Evolutionary conservation across 2,797 vertebrate species (phyloP).

Genomic region (Propithecus perrieri): DNA sequence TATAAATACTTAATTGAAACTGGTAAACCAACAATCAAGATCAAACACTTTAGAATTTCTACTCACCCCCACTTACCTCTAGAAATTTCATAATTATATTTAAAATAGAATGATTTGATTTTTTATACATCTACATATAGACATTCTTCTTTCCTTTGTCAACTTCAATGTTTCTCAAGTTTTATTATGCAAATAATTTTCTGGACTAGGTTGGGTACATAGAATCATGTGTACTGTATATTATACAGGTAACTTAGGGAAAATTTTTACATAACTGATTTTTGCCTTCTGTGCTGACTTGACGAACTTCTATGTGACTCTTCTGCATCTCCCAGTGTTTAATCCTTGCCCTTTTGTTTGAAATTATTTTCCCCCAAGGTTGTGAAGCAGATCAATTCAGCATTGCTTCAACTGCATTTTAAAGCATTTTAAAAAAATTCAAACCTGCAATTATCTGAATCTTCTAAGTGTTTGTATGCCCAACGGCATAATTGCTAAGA

Average conservation of each 20-base stretch:
- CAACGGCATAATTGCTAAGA: slow-evolving; percentile 41
- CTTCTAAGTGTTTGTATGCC: slow-evolving; percentile 8
- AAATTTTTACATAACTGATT: slow-evolving; percentile 6
- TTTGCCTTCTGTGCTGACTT: neutral
- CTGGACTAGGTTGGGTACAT: neutral
- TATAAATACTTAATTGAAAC: neutral
- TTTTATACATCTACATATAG: neutral
- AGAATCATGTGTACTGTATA: neutral
- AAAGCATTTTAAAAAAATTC: neutral
- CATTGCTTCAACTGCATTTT: neutral
- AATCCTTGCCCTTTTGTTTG: neutral
- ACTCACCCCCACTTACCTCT: neutral
- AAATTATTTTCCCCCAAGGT: slow-evolving; percentile 33
- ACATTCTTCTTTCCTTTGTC: neutral
- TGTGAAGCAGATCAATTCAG: neutral
- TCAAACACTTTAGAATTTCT: neutral
- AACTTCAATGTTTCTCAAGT: neutral
- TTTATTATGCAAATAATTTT: slow-evolving; percentile 10
- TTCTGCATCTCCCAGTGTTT: neutral
- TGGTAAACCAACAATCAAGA: neutral
- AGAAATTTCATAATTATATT: neutral
- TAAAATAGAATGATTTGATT: neutral
- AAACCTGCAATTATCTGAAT: slow-evolving; percentile 41
- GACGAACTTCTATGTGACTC: neutral
- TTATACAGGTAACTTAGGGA: slow-evolving; percentile 5